Evolutionary conservation across 2,113 vertebrate species (phyloP).

Genomic region (Crotalus helleri): DNA sequence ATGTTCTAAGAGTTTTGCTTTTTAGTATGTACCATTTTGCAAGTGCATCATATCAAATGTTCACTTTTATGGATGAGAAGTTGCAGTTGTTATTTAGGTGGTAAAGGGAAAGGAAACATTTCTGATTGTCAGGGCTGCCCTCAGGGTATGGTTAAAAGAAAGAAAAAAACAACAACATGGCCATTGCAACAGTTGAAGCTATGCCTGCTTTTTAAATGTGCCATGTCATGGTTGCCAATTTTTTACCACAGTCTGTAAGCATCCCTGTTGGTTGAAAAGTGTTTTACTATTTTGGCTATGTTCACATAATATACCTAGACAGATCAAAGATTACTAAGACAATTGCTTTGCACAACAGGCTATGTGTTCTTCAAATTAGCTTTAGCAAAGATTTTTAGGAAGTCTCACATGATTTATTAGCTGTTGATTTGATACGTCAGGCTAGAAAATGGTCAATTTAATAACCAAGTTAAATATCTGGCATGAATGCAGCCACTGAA

Average conservation of each 20-base stretch:
- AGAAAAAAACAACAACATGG: not conserved
- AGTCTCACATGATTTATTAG: not conserved
- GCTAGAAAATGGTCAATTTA: not conserved
- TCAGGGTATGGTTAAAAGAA: not conserved
- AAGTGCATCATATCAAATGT: not conserved
- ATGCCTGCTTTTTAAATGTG: not conserved
- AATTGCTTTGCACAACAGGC: not conserved
- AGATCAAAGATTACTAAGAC: not conserved
- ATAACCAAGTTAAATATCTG: not conserved
- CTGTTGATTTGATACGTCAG: not conserved
- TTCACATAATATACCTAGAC: not conserved
- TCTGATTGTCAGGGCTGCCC: not conserved
- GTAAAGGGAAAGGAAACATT: not conserved
- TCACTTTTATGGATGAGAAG: slow-evolving; percentile 16
- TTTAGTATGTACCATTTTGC: slow-evolving; percentile 1
- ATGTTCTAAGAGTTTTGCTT: not conserved
- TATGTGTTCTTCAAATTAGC: not conserved
- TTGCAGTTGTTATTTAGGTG: not conserved
- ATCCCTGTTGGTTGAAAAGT: not conserved
- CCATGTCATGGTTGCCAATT: not conserved
- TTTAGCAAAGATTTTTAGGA: not conserved
- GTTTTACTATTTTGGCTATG: not conserved
- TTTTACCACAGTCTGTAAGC: not conserved
- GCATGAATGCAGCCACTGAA: not conserved
- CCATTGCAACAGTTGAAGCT: not conserved